A percentile compares a stretch with the other conserved stretches of the same genome.
Evolutionary conservation across 2,113 vertebrate genomes (phyloP).

Genomic region (Brienomyrus brachyistius): DNA sequence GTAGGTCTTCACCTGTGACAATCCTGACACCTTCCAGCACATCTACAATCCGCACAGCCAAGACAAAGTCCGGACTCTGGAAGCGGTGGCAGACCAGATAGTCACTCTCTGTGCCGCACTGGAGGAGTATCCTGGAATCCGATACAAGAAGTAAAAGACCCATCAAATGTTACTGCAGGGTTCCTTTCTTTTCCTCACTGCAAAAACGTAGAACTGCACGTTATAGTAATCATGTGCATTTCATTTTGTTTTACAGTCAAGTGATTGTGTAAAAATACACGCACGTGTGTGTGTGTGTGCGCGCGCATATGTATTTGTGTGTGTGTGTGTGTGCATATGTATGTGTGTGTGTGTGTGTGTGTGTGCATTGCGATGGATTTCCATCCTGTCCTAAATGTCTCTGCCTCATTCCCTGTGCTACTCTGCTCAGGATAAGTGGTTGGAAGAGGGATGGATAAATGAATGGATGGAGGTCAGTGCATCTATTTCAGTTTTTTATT

Average conservation of each 20-base stretch:
- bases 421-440: neutral
- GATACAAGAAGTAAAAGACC: conserved; percentile 76
- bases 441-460: neutral
- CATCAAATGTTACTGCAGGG: neutral
- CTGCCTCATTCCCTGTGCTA: neutral
- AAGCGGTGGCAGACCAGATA: conserved; percentile 80
- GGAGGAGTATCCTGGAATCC: conserved; percentile 87
- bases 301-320: no score
- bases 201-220: neutral
- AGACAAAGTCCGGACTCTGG: conserved; percentile 66
- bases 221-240: neutral
- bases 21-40: conserved; percentile 77
- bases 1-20: conserved; percentile 85
- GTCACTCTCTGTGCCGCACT: conserved; percentile 86
- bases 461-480: neutral
- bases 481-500: neutral
- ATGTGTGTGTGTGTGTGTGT: neutral
- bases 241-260: neutral
- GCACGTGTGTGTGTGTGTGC: no score
- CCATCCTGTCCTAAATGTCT: neutral
- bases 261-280: no score
- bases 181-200: neutral
- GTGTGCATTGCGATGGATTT: neutral
- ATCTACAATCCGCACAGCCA: conserved; percentile 76
- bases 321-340: no score